Percentiles rank a stretch among this genome's conserved stretches.
Evolutionary conservation across 1,140 invertebrate species (phyloP).

Genomic region (Drosophila murphyi): DNA sequence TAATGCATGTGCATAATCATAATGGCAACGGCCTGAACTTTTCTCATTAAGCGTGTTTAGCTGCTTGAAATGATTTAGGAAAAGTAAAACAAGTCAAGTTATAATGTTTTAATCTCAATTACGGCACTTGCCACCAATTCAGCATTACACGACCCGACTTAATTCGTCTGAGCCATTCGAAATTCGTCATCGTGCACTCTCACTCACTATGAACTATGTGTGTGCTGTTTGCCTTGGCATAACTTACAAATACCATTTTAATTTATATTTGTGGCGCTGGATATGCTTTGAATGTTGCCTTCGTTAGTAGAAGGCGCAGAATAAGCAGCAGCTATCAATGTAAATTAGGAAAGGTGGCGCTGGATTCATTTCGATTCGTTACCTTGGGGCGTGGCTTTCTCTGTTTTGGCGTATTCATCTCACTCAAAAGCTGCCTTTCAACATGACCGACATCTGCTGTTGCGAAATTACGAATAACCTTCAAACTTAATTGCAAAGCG

Average conservation of each 20-base stretch:
- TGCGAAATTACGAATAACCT: constrained; percentile 57
- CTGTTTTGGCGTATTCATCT: constrained; percentile 25
- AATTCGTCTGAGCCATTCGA: constrained; percentile 5
- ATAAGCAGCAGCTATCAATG: constrained; percentile 67
- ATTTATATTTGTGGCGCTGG: constrained; percentile 68
- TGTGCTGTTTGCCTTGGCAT: constrained; percentile 65
- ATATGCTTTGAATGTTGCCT: constrained; percentile 70
- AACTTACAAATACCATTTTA: constrained; percentile 82
- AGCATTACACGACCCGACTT: background rate
- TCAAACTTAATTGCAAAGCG: constrained; percentile 77
- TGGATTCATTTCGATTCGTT: constrained; percentile 72
- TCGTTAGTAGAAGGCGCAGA: constrained; percentile 58
- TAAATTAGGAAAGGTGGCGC: constrained; percentile 69
- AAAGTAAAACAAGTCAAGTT: constrained; percentile 83
- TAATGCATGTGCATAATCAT: constrained; percentile 63
- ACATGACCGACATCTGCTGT: constrained; percentile 24
- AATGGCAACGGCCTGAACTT: constrained; percentile 68
- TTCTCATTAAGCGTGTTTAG: constrained; percentile 83
- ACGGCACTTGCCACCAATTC: constrained; percentile 78
- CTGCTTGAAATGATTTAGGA: constrained; percentile 80
- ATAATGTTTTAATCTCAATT: constrained; percentile 83
- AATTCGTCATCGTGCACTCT: background rate
- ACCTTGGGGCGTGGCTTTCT: constrained; percentile 23
- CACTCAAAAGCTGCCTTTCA: constrained; percentile 53
- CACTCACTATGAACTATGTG: background rate